phyloP scores from a whole-genome alignment of 1,140 invertebrate species.

The Ceratina calcarata region DNA sequence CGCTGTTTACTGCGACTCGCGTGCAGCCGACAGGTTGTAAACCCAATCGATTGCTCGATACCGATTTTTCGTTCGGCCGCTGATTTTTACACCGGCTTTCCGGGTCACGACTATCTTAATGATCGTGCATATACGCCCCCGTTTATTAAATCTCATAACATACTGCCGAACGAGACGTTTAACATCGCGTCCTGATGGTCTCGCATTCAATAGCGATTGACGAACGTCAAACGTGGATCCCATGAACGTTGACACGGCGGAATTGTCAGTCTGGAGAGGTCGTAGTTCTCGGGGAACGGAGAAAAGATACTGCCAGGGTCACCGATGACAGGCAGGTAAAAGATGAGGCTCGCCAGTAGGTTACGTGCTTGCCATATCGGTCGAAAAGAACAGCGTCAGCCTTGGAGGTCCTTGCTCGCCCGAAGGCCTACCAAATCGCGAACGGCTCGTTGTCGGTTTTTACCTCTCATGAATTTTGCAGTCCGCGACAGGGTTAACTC shows the following conservation, averaged over 20 bases:
- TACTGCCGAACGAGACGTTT: no score
- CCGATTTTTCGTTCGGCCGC: not conserved
- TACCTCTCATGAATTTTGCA: no score
- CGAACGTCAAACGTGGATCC: no score
- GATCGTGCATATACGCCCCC: no score
- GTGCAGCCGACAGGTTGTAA: conserved; percentile 1
- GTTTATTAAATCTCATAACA: no score
- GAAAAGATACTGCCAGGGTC: conserved; percentile 32
- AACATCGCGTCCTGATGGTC: no score
- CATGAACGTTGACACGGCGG: no score
- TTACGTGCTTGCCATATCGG: conserved; percentile 61
- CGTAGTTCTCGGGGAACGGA: conserved; percentile 20
- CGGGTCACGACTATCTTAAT: not conserved
- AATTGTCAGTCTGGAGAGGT: conserved; percentile 4
- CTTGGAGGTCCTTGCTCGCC: conserved; percentile 56
- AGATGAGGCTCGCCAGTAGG: conserved; percentile 56
- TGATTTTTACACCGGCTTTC: not conserved
- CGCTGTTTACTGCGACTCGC: conserved; percentile 16
- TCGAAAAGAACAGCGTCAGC: conserved; percentile 46
- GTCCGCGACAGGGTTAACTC: no score
- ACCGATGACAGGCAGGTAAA: conserved; percentile 54
- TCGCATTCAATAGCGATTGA: no score
- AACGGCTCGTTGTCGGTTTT: conserved; percentile 33
- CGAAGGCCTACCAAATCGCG: conserved; percentile 49
- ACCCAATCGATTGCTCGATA: not conserved